Base-by-base conservation (phyloP, 2,888 invertebrate species). In the Coelogynopora nodosa region DNA sequence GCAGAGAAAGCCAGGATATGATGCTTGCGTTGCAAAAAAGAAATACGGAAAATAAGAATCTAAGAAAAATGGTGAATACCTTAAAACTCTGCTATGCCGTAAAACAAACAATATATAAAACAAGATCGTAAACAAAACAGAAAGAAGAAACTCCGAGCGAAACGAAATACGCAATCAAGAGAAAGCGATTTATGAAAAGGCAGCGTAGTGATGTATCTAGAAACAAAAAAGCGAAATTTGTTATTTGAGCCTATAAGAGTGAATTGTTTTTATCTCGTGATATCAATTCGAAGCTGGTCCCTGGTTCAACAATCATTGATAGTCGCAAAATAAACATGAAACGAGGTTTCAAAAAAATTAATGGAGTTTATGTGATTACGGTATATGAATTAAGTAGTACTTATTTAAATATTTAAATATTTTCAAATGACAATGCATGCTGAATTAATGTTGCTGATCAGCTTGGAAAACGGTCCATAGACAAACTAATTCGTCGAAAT, bases 181-280 rank as follows among this genome's bases (percentile, higher is more conserved):
- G 74, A 74, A 74, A 74, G 74, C 74, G 74, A 74, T 74, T 74
- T 74, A 74, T 74, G 74, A 74, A 74, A 74, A 74, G 74, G 74
- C 74, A 74, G 74, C 74, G 74, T 74, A 74, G 74, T 74, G 74
- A 74, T 74, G 74, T 74, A 13, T 74, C 74, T 74, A 74, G 49
- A 74, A 74, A 74, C 74, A 74, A 74, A 23, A 74, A 74, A 74
- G 74, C 74, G 74, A 74, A 74, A 74, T 74, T 74, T 74, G 74
- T 74, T 74, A 74, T 74, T 26, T 74, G 74, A 26, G 74, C 74
- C 74, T 74, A 74, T 74, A 74, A 74, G 74, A 74, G 74, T 74
- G 74, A 74, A 74, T 26, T 74, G 74, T 74, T 74, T 74, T 74
- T 74, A 74, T 74, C 74, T 74, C 74, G 74, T 5, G 74, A 74